Evolutionary conservation across 2,797 vertebrate species (phyloP).

Genomic region (Tenualosa thibaudeaui): DNA sequence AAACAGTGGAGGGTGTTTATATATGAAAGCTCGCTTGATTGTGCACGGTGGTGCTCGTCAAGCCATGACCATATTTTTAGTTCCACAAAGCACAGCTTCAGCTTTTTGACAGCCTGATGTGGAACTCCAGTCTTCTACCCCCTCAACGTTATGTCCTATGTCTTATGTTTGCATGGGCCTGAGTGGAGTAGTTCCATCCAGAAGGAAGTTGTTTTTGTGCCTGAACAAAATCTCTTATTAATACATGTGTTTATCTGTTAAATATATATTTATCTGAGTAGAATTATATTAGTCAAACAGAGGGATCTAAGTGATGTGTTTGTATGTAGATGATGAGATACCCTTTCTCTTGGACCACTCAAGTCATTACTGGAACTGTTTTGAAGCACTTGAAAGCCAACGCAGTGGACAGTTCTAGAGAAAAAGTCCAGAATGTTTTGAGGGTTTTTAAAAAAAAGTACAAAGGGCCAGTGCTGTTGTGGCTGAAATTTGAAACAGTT

Average conservation of each 20-base stretch:
- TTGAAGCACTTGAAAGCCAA: neutral
- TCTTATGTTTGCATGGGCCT: neutral
- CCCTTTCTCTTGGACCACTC: neutral
- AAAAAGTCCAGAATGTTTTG: neutral
- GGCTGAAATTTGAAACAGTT: slow-evolving; percentile 8
- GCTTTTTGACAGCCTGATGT: slow-evolving; percentile 3
- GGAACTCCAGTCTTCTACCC: neutral
- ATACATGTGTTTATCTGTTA: neutral
- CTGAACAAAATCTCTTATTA: neutral
- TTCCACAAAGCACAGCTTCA: neutral
- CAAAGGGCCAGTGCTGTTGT: neutral
- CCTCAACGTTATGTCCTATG: neutral
- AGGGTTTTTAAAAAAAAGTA: neutral
- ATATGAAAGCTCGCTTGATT: neutral
- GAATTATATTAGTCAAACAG: neutral
- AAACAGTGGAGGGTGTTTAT: slow-evolving; percentile 15
- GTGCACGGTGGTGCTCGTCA: neutral
- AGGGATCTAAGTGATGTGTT: no score
- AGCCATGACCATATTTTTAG: neutral
- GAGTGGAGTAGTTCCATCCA: neutral
- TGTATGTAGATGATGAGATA: no score
- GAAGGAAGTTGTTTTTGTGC: neutral
- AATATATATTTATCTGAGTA: neutral
- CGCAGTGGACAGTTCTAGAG: neutral
- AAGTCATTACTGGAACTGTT: neutral